Evolutionary conservation across 2,113 vertebrate genomes (phyloP).

Genomic region (Fregetta grallaria): DNA sequence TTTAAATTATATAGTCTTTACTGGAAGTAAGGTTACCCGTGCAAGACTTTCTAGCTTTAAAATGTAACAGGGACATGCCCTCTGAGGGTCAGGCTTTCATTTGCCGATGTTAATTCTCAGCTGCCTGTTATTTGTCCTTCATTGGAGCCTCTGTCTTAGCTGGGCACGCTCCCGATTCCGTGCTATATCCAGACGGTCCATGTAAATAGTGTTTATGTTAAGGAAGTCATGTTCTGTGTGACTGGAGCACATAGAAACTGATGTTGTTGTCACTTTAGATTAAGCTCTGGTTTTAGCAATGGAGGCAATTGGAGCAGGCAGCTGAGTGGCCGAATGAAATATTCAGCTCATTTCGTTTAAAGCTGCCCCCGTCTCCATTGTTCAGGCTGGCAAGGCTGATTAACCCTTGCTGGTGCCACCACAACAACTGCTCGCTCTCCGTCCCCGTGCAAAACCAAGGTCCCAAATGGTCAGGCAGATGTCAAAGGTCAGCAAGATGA

Average conservation of each 20-base stretch:
- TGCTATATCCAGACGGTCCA: slow-evolving; percentile 69
- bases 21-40: slow-evolving; percentile 65
- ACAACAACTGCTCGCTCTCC: background rate
- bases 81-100: slow-evolving; percentile 78
- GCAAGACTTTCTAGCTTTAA: slow-evolving; percentile 68
- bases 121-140: slow-evolving; percentile 72
- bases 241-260: slow-evolving; percentile 86
- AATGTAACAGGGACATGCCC: slow-evolving; percentile 72
- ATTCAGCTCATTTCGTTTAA: slow-evolving; percentile 87
- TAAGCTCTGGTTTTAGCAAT: slow-evolving; percentile 81
- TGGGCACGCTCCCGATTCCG: slow-evolving; percentile 74
- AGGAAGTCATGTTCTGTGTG: slow-evolving; percentile 90
- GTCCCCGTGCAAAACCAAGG: fast-evolving
- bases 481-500: background rate
- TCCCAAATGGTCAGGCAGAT: background rate
- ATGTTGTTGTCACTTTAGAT: slow-evolving; percentile 91
- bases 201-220: slow-evolving; percentile 87
- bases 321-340: slow-evolving; percentile 87
- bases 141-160: slow-evolving; percentile 69
- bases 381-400: slow-evolving; percentile 71
- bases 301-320: slow-evolving; percentile 84
- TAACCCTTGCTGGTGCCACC: slow-evolving; percentile 73
- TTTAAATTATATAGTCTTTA: slow-evolving; percentile 66
- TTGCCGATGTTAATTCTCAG: slow-evolving; percentile 75
- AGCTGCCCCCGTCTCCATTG: slow-evolving; percentile 83